These are phyloP conservation scores for Stenurella melanura DNA, from an alignment of 2,888 invertebrate genomes.

Conservation along the genomic window DNA sequence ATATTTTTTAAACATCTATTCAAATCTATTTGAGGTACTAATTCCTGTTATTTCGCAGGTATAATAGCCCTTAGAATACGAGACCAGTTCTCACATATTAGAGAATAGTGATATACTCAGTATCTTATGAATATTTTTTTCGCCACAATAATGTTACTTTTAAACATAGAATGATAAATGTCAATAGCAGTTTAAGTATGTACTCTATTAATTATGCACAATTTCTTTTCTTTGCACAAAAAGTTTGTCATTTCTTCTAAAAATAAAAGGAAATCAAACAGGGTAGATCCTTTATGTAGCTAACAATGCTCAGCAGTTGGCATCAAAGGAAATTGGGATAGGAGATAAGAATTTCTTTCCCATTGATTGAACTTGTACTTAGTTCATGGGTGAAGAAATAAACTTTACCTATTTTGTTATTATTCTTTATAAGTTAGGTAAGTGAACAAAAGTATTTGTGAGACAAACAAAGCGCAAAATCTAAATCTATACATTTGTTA, in stretches of 20 bases:
- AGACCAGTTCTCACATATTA: too few species aligned
- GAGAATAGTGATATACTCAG: too few species aligned
- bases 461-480: background rate
- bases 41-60: too few species aligned
- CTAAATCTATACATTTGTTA: too few species aligned
- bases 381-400: background rate
- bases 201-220: too few species aligned
- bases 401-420: background rate
- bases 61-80: too few species aligned
- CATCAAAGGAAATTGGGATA: slow-evolving; percentile 20
- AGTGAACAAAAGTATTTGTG: background rate
- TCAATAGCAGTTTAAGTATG: too few species aligned
- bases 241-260: background rate
- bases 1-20: too few species aligned
- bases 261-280: background rate
- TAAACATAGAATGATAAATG: too few species aligned
- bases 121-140: too few species aligned
- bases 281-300: slow-evolving; percentile 7
- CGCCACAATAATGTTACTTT: too few species aligned
- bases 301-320: slow-evolving; percentile 6
- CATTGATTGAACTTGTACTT: slow-evolving; percentile 1
- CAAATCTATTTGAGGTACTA: too few species aligned
- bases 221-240: background rate
- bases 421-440: background rate
- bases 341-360: background rate